These are phyloP conservation scores for Lasiurus cinereus DNA, from an alignment of 2,113 vertebrate species.

Conservation along the genomic window DNA sequence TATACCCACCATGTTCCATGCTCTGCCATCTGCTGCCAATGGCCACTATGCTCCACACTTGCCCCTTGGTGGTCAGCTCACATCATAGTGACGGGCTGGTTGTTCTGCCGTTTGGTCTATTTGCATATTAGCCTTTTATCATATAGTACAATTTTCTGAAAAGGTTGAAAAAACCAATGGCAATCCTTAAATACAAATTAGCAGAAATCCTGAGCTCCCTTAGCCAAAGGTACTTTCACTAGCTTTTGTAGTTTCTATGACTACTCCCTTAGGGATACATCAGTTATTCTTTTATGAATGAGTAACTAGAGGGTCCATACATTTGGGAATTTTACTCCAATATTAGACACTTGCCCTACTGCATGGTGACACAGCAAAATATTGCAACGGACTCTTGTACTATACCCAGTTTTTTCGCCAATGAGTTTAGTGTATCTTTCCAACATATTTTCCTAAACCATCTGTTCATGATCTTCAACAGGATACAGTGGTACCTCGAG, in stretches of 20 bases:
- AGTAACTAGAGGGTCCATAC: neutral
- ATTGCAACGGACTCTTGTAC: neutral
- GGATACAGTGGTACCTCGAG: neutral
- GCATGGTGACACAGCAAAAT: neutral
- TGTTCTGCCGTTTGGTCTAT: no score
- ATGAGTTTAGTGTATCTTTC: neutral
- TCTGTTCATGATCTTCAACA: neutral
- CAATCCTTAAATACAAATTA: neutral
- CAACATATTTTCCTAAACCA: neutral
- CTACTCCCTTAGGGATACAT: neutral
- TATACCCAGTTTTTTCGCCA: neutral
- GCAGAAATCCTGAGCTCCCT: neutral
- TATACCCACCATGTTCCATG: no score
- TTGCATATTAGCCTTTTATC: no score
- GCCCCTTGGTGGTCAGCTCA: no score
- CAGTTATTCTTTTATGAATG: neutral
- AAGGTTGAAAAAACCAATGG: neutral
- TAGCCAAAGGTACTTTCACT: neutral
- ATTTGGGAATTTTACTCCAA: neutral
- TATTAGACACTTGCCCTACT: neutral
- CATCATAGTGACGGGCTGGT: fast-evolving
- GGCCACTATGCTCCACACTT: no score
- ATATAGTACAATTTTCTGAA: neutral
- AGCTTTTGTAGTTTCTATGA: neutral
- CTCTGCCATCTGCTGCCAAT: no score